A percentile compares a stretch with the other conserved stretches of the same genome.
Conservation (phyloP, 2,113 vertebrate genomes). For the Parus major region DNA sequence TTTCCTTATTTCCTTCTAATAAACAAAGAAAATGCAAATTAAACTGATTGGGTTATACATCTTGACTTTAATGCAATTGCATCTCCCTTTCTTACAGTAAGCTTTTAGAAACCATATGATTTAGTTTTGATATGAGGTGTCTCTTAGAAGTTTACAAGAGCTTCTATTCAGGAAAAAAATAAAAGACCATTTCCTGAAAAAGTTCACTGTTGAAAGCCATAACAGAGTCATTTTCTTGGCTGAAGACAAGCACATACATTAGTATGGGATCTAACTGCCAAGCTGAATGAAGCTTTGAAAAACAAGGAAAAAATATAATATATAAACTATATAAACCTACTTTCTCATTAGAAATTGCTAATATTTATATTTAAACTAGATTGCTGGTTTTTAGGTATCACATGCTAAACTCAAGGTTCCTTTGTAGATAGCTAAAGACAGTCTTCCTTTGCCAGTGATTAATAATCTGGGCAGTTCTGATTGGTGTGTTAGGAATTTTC, state of each 20-base stretch:
- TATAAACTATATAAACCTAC: not conserved
- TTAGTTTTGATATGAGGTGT: slow-evolving; percentile 30
- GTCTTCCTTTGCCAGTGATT: not conserved
- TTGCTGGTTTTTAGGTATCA: not conserved
- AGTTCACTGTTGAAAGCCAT: slow-evolving; percentile 21
- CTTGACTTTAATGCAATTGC: not conserved
- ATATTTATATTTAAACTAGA: slow-evolving; percentile 29
- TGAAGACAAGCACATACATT: not conserved
- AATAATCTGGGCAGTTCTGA: not conserved
- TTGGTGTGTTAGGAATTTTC: not conserved
- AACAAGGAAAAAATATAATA: not conserved
- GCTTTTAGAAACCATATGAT: not conserved
- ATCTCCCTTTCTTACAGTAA: slow-evolving; percentile 2
- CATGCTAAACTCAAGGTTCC: not conserved
- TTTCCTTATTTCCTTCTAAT: slow-evolving; percentile 48
- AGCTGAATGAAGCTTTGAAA: slow-evolving; percentile 15
- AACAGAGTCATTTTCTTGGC: slow-evolving; percentile 22
- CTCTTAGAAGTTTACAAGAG: slow-evolving; percentile 31
- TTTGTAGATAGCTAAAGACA: not conserved
- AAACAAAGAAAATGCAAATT: not conserved
- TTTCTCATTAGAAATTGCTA: slow-evolving; percentile 16
- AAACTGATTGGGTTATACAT: not conserved
- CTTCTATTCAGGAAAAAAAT: not conserved
- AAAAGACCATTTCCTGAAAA: slow-evolving; percentile 32
- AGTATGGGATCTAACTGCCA: not conserved